These are phyloP conservation scores for Coptodon rendalli DNA, from an alignment of 2,113 vertebrate genomes.

Conservation along the genomic window DNA sequence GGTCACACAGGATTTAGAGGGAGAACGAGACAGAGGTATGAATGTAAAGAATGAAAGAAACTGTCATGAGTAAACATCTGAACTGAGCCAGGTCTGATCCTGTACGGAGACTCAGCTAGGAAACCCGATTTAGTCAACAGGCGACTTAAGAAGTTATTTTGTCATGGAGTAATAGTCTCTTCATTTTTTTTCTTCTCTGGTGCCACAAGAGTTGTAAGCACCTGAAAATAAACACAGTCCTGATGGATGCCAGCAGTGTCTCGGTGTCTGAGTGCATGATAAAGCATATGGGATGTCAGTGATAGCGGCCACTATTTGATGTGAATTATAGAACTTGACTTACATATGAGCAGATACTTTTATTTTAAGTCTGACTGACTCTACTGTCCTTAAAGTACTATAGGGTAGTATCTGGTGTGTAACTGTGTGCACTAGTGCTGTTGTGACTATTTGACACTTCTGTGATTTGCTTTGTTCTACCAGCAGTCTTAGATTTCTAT, in stretches of 20 bases:
- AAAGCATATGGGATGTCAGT: not conserved
- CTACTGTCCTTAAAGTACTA: not conserved
- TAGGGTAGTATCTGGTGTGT: not conserved
- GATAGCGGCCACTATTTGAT: not conserved
- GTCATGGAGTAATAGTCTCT: not conserved
- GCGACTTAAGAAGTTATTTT: not conserved
- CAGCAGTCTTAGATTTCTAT: not conserved
- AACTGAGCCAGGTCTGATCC: constrained; percentile 19
- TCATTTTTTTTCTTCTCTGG: not conserved
- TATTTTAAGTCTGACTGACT: not conserved
- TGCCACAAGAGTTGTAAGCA: not conserved
- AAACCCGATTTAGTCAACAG: constrained; percentile 5
- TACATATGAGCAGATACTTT: not conserved
- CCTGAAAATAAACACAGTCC: not conserved
- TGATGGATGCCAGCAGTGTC: not conserved
- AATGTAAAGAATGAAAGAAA: not conserved
- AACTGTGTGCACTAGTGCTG: not conserved
- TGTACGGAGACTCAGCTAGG: not conserved
- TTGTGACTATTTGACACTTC: not conserved
- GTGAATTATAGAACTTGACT: not conserved
- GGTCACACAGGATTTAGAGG: not conserved
- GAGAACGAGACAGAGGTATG: not conserved
- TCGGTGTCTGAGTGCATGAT: not conserved
- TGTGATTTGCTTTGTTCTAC: not conserved
- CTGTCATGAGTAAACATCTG: not conserved